These are phyloP conservation scores for Pristionchus fissidentatus DNA, from an alignment of 2,888 invertebrate genomes.

Conservation along the genomic window DNA sequence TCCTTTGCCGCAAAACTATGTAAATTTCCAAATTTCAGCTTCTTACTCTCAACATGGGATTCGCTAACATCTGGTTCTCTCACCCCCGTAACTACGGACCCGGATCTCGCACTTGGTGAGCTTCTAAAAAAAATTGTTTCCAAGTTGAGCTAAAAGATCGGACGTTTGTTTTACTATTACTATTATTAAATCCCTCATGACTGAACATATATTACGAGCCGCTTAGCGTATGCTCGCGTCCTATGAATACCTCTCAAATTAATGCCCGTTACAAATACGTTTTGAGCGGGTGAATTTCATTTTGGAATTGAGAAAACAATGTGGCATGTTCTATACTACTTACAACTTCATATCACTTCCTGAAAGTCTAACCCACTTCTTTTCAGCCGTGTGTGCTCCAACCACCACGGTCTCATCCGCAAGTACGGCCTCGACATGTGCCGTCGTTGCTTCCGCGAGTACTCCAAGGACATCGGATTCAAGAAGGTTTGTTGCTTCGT, in stretches of 20 bases:
- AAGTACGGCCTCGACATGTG: conserved; percentile 87
- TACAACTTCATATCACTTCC: too few relatives aligned
- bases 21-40: not conserved
- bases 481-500: conserved; percentile 84
- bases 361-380: not conserved
- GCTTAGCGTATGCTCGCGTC: too few relatives aligned
- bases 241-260: too few relatives aligned
- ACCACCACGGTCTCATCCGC: conserved; percentile 89
- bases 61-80: conserved; percentile 96
- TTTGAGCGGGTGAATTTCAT: too few relatives aligned
- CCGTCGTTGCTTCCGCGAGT: conserved; percentile 90
- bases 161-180: too few relatives aligned
- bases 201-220: too few relatives aligned
- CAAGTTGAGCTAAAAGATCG: too few relatives aligned
- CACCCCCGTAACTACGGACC: conserved; percentile 97
- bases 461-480: conserved; percentile 97
- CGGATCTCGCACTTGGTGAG: conserved; percentile 88
- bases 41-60: conserved; percentile 83
- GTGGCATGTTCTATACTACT: too few relatives aligned
- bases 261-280: too few relatives aligned
- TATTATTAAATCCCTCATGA: too few relatives aligned
- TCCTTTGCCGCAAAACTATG: not conserved
- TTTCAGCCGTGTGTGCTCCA: conserved; percentile 90
- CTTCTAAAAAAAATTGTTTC: not conserved
- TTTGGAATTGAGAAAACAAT: too few relatives aligned